Evolutionary conservation across 2,797 vertebrate genomes (phyloP).

Genomic region (Phrynocephalus vlangalii): DNA sequence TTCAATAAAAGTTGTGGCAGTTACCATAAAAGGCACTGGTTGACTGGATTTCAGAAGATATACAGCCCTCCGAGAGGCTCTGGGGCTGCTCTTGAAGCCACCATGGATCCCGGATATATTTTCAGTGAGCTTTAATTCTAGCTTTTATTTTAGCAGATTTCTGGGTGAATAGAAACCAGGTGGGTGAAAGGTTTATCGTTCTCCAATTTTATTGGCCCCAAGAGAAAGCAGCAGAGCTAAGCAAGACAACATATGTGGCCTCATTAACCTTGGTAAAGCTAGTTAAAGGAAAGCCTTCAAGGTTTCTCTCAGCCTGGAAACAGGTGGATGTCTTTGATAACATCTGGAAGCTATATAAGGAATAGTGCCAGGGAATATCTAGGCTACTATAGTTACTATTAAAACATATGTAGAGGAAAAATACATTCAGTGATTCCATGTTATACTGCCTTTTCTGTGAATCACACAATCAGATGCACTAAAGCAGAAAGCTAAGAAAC

Average conservation of each 20-base stretch:
- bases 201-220: conserved; percentile 6
- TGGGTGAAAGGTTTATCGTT: conserved; percentile 27
- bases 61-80: neutral
- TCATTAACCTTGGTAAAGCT: conserved; percentile 3
- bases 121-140: neutral
- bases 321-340: conserved; percentile 34
- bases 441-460: neutral
- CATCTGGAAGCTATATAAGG: conserved; percentile 28
- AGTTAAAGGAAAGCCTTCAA: conserved; percentile 37
- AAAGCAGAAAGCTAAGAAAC: conserved; percentile 13
- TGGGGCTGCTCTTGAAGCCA: neutral
- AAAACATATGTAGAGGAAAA: conserved; percentile 25
- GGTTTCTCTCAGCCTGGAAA: conserved; percentile 30
- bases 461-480: neutral
- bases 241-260: conserved; percentile 27
- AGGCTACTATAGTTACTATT: conserved; percentile 17
- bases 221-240: conserved; percentile 20
- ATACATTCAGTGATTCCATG: neutral
- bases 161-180: neutral
- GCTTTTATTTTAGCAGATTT: neutral
- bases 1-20: conserved; percentile 20
- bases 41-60: conserved; percentile 31
- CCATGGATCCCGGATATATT: accelerated
- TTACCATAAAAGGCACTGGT: conserved; percentile 25
- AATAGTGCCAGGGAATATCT: conserved; percentile 24